Conservation (phyloP, 2,888 invertebrate species). For the Lamellibrachia satsuma region DNA sequence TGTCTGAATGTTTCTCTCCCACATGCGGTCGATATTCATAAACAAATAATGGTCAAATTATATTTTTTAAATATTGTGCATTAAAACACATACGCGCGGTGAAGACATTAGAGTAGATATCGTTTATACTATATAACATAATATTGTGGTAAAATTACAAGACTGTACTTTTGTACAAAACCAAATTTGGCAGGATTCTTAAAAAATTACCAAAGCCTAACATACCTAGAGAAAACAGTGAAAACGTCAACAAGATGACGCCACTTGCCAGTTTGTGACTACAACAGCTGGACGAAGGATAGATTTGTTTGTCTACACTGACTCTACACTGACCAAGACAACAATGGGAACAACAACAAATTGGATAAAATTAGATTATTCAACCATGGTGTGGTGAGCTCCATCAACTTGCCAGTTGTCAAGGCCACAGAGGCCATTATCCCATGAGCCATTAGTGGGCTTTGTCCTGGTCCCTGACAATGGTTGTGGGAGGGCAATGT, state of each 20-base stretch:
- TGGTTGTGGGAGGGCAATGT: background rate
- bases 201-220: background rate
- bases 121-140: background rate
- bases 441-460: background rate
- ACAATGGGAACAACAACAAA: background rate
- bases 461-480: background rate
- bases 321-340: background rate
- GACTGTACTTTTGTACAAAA: background rate
- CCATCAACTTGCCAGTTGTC: background rate
- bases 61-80: too few species aligned
- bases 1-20: too few species aligned
- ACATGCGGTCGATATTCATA: too few species aligned
- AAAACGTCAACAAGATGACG: background rate
- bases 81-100: too few species aligned
- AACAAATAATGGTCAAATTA: too few species aligned
- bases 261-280: background rate
- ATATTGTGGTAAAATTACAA: background rate
- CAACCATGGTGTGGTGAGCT: background rate
- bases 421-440: background rate
- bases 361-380: background rate
- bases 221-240: background rate
- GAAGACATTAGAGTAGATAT: too few species aligned
- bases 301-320: background rate
- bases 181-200: background rate
- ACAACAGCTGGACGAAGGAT: background rate